Conservation (phyloP, 2,113 vertebrate species). For the Psilopsiagon aurifrons region DNA sequence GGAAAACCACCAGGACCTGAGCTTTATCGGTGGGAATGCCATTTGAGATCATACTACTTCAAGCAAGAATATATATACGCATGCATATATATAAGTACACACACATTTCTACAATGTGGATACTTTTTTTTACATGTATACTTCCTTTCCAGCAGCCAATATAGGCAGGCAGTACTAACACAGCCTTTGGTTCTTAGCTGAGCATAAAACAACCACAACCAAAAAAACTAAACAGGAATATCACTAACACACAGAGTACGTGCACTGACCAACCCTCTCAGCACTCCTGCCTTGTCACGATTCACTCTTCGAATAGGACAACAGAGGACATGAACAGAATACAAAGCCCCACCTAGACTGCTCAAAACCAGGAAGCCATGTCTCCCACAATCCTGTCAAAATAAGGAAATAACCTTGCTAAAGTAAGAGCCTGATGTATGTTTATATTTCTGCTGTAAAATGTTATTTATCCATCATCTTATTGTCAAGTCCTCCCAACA, state of each 20-base stretch:
- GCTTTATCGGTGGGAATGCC: background rate
- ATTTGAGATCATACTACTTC: background rate
- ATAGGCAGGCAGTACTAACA: background rate
- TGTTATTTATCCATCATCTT: background rate
- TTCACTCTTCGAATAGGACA: background rate
- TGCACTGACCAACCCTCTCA: background rate
- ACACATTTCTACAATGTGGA: background rate
- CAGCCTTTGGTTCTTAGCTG: background rate
- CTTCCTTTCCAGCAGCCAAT: background rate
- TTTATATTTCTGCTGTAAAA: background rate
- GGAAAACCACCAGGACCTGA: background rate
- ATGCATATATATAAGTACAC: fast-evolving
- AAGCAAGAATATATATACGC: background rate
- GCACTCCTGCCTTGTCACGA: background rate
- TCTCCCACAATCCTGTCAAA: background rate
- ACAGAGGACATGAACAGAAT: background rate
- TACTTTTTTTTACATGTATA: background rate
- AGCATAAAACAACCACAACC: background rate
- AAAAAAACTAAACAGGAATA: background rate
- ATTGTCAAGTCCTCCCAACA: background rate
- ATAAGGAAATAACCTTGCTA: background rate
- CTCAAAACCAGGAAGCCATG: background rate
- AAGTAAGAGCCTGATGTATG: background rate
- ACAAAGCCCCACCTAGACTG: background rate
- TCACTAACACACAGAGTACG: background rate